Conservation (phyloP, 2,113 vertebrate species). For the Malurus elegans region DNA sequence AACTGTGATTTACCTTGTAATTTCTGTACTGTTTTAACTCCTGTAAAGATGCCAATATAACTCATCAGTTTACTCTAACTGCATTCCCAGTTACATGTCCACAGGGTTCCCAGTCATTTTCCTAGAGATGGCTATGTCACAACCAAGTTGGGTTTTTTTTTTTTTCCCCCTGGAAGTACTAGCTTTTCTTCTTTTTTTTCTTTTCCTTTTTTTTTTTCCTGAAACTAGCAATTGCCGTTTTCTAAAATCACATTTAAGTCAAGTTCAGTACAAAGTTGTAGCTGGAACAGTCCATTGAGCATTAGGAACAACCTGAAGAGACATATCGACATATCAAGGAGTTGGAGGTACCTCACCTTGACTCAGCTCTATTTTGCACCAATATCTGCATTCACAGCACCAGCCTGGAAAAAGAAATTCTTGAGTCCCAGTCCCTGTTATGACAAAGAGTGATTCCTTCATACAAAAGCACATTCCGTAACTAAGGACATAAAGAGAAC, state of each 20-base stretch:
- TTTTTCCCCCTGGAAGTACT: not conserved
- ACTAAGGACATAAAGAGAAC: not conserved
- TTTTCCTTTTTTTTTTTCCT: not conserved
- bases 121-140: not conserved
- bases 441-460: not conserved
- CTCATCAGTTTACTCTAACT: not conserved
- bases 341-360: not conserved
- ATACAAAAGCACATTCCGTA: not conserved
- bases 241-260: not conserved
- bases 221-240: not conserved
- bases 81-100: not conserved
- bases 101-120: not conserved
- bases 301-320: not conserved
- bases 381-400: not conserved
- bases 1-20: not conserved
- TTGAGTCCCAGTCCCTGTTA: not conserved
- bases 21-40: not conserved
- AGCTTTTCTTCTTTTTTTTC: not conserved
- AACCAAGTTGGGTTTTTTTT: not conserved
- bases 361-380: not conserved
- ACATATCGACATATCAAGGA: accelerated
- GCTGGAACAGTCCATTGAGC: not conserved
- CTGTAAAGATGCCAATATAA: not conserved
- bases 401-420: not conserved
- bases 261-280: not conserved